Conservation (phyloP, 2,888 invertebrate species). For the Heteropelma amictum region DNA sequence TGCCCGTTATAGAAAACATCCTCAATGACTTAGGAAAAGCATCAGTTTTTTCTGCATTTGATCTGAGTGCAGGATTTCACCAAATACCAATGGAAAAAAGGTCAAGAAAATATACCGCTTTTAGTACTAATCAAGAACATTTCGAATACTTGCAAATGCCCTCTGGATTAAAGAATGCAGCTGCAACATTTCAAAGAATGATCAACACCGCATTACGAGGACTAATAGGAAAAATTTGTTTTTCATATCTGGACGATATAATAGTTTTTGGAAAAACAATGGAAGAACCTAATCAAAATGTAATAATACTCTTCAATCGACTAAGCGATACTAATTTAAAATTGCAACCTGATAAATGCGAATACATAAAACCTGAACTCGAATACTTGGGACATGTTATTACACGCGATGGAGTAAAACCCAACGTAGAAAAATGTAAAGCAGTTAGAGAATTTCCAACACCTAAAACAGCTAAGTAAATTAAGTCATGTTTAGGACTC, state of each 20-base stretch:
- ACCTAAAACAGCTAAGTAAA: too few species aligned
- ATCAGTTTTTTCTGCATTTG: slow-evolving; percentile 60
- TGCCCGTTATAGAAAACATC: slow-evolving; percentile 48
- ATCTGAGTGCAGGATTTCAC: slow-evolving; percentile 61
- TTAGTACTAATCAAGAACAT: slow-evolving; percentile 37
- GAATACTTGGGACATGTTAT: background rate
- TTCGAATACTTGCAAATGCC: slow-evolving; percentile 41
- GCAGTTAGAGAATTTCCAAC: background rate
- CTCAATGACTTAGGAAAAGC: slow-evolving; percentile 59
- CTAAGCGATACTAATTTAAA: background rate
- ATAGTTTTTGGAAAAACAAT: too few species aligned
- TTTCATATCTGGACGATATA: too few species aligned
- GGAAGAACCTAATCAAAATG: too few species aligned
- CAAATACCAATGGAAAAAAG: slow-evolving; percentile 56
- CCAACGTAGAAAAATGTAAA: background rate
- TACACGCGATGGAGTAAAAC: background rate
- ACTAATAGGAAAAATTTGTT: too few species aligned
- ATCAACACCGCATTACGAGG: too few species aligned
- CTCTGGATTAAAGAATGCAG: too few species aligned
- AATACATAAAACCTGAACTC: background rate
- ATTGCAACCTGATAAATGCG: background rate
- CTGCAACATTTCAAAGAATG: too few species aligned
- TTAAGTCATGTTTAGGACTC: too few species aligned
- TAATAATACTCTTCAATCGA: background rate
- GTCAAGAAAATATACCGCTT: slow-evolving; percentile 38